These are phyloP conservation scores for Premnoplex brunnescens DNA, from an alignment of 2,797 vertebrate species.

Conservation along the genomic window DNA sequence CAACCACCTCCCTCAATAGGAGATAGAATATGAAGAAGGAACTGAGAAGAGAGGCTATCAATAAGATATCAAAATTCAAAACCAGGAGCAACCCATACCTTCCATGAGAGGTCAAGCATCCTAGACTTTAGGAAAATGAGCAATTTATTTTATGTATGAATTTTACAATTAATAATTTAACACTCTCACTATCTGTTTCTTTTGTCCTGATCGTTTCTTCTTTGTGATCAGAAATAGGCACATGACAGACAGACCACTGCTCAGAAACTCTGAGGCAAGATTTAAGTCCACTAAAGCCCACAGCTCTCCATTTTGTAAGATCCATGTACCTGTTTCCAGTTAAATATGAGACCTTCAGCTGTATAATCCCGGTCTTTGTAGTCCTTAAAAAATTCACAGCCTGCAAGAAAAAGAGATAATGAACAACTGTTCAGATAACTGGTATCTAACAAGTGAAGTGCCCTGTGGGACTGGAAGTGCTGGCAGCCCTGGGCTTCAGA, in stretches of 20 bases:
- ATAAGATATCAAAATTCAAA: not conserved
- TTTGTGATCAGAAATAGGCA: not conserved
- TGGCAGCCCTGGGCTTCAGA: not conserved
- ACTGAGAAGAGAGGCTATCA: not conserved
- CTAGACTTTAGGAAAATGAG: not conserved
- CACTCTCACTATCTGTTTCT: not conserved
- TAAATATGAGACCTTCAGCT: conserved; percentile 96
- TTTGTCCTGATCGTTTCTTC: not conserved
- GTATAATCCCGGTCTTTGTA: conserved; percentile 97
- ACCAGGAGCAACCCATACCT: not conserved
- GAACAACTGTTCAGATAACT: not conserved
- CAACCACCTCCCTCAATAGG: not conserved
- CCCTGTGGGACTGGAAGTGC: not conserved
- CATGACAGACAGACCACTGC: rapidly evolving
- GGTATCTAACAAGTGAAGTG: not conserved
- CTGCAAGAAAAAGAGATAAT: conserved; percentile 74
- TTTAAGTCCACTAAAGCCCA: not conserved
- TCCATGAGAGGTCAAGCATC: not conserved
- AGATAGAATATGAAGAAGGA: not conserved
- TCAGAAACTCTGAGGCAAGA: not conserved
- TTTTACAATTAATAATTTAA: not conserved
- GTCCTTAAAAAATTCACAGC: conserved; percentile 99
- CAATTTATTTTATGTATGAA: not conserved
- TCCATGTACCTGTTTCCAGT: conserved; percentile 95
- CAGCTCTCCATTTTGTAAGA: not conserved